phyloP scores from a whole-genome alignment of 64 coral and sea anemone species.

The Actinia equina region DNA sequence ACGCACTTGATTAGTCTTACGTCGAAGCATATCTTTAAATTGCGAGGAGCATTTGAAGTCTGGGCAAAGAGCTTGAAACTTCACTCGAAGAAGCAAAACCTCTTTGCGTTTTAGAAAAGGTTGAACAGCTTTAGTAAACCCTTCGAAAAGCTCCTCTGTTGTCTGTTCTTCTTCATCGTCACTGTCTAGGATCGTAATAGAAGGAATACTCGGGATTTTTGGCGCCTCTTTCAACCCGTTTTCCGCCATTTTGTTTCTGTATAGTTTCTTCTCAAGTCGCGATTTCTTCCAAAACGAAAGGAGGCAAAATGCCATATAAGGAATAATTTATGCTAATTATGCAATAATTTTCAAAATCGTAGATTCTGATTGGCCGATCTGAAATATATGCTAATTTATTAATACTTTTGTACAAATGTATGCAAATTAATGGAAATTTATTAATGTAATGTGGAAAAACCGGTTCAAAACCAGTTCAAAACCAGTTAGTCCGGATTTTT shows the following conservation, averaged over 20 bases:
- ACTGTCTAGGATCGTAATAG: slow-evolving; percentile 48
- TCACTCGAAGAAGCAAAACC: slow-evolving; percentile 51
- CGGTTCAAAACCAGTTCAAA: background rate
- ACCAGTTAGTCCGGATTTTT: too few relatives aligned
- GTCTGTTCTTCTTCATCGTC: slow-evolving; percentile 74
- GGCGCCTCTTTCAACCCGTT: background rate
- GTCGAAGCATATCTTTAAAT: slow-evolving; percentile 57
- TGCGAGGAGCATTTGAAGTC: slow-evolving; percentile 56
- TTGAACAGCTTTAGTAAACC: slow-evolving; percentile 57
- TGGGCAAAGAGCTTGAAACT: slow-evolving; percentile 47
- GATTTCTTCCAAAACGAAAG: background rate
- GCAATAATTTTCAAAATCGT: background rate
- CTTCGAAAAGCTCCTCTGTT: slow-evolving; percentile 54
- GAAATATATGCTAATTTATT: slow-evolving; percentile 1
- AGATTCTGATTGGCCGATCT: background rate
- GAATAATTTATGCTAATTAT: slow-evolving; percentile 31
- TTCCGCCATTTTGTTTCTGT: slow-evolving; percentile 37
- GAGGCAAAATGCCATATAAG: slow-evolving; percentile 4
- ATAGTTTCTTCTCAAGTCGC: background rate
- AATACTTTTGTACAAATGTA: slow-evolving; percentile 18
- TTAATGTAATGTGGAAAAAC: background rate
- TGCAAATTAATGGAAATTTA: slow-evolving; percentile 56
- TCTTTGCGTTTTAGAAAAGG: slow-evolving; percentile 46
- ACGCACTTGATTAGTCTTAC: slow-evolving; percentile 25
- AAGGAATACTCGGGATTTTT: background rate